Evolutionary conservation across 2,888 invertebrate genomes (phyloP), one percentile per base, ranked within the genome.

Genomic region (Eucriotettix oculatus): DNA sequence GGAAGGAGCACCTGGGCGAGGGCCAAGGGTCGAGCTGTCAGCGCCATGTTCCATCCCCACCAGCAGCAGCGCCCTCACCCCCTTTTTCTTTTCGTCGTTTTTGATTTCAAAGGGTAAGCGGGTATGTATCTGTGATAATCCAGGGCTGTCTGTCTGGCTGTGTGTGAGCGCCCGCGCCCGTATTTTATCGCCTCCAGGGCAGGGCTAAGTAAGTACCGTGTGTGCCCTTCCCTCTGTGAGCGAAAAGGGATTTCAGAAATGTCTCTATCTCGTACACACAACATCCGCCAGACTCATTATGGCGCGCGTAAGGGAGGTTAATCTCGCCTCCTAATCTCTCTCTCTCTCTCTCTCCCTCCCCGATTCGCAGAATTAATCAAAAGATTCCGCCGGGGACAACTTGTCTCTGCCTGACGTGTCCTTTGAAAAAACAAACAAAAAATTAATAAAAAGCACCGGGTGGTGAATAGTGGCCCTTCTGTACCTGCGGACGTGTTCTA

Each of bases 21-120:
- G n/a, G 40, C 55, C 41, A 9, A 14, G 29, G n/a, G 41, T 11
- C 55, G 11, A n/a, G 14, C 55, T 10, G 29, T 29, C 41, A n/a
- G 16, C 11, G 54, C 17, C 54, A 16, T 29, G 54, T 29, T 12
- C 29, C 11, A 1, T 11, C 54, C n/a, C 52, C 52, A 16, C 52
- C 52, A 16, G 16, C 52, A 10, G 16, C 54, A 54, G 54, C 54
- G 17, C 54, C 16, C 17, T 29, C 54, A 12, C 55, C 40, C 55
- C 41, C 58, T 55, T 61, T 57, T 61, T 61, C 61, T 61, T 61
- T 61, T 54, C 58, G 58, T 48, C 52, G 52, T 58, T 55, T 61
- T 61, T 61, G 61, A 61, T 61, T 61, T 61, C 61, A 61, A 61
- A 61, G 61, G 61, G 61, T 53, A 61, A 58, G 61, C 61, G 61